Base-by-base conservation (phyloP, 2,797 vertebrate species). In the Simalia tracyae region DNA sequence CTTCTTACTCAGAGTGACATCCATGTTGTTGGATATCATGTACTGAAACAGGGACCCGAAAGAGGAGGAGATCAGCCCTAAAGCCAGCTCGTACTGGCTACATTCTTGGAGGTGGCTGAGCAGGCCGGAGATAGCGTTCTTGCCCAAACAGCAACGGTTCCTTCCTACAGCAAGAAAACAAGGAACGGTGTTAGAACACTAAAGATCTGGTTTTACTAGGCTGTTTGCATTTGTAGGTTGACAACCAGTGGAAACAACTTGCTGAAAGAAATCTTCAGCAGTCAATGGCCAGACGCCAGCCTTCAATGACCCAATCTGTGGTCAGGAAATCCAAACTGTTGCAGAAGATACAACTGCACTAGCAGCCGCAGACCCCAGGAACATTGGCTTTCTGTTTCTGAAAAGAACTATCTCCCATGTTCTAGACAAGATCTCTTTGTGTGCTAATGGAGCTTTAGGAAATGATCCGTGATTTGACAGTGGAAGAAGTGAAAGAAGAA, bases 21-120 rank as follows among this genome's bases (percentile, higher is more conserved):
- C 97, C 98, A 98, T 98, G 89, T 98, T 95, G 93, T 98, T 99
- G n/a, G 98, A 98, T 50, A 98, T 93, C 46, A 98, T 96, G 0
- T 99, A 98, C 94, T 98, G 99, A 84, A 99, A 95, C 90, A 98
- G 98, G 96, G 98, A 98, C 66, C 98, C 97, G 2, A 98, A 98
- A 0, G 98, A 98, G 89, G 97, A 97, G 57, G 98, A 84, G 0
- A 98, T 96, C 11, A 99, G 97, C 76, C 97, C 95, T n/a, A 99
- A 96, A n/a, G 98, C 98, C 95, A 99, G 95, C 94, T 99, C 98
- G 68, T 98, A 97, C 94, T 99, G 99, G 95, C 98, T 99, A 95
- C 98, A 98, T 96, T 99, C 99, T 96, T 98, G 98, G 42, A 99
- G 97, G 97, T 97, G 99, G 96, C 98, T 98, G 9, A 99, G 95